Conservation (phyloP, 2,888 invertebrate species). For the Drosophila imparisetae region DNA sequence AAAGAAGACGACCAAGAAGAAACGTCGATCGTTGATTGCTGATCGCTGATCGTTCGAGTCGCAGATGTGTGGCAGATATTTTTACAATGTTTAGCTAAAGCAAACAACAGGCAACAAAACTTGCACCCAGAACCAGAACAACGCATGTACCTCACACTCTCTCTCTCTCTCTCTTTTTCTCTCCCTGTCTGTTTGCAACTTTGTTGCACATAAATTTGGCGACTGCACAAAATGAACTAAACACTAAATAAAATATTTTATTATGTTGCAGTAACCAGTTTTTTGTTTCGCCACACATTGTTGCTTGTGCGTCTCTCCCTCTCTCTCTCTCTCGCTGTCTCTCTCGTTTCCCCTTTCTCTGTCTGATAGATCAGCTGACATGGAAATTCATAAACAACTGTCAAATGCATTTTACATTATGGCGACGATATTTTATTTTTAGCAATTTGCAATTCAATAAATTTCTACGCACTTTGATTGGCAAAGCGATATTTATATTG, state of each 20-base stretch:
- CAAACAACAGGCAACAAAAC: slow-evolving; percentile 55
- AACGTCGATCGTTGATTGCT: slow-evolving; percentile 61
- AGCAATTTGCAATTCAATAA: slow-evolving; percentile 78
- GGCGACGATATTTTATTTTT: slow-evolving; percentile 69
- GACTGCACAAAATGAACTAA: slow-evolving; percentile 71
- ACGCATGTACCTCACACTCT: slow-evolving; percentile 33
- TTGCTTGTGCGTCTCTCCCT: slow-evolving; percentile 45
- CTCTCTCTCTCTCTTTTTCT: background rate
- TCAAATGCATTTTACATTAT: slow-evolving; percentile 61
- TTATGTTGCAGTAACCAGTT: slow-evolving; percentile 74
- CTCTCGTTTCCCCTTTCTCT: background rate
- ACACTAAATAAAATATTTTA: slow-evolving; percentile 82
- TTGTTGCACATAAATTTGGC: slow-evolving; percentile 68
- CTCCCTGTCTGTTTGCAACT: slow-evolving; percentile 24
- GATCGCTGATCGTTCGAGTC: slow-evolving; percentile 68
- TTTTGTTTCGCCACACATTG: slow-evolving; percentile 65
- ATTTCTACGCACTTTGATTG: slow-evolving; percentile 70
- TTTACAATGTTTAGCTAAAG: slow-evolving; percentile 77
- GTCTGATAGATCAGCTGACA: slow-evolving; percentile 8
- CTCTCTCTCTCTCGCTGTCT: slow-evolving; percentile 7
- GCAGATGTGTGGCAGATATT: slow-evolving; percentile 72
- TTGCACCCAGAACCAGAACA: slow-evolving; percentile 38
- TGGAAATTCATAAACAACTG: slow-evolving; percentile 75
- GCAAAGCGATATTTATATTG: slow-evolving; percentile 65
- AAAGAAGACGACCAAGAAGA: slow-evolving; percentile 48